Evolutionary conservation across 1,140 invertebrate genomes (phyloP), one percentile per base, ranked within the genome.

Genomic region (Drosophila truncata): DNA sequence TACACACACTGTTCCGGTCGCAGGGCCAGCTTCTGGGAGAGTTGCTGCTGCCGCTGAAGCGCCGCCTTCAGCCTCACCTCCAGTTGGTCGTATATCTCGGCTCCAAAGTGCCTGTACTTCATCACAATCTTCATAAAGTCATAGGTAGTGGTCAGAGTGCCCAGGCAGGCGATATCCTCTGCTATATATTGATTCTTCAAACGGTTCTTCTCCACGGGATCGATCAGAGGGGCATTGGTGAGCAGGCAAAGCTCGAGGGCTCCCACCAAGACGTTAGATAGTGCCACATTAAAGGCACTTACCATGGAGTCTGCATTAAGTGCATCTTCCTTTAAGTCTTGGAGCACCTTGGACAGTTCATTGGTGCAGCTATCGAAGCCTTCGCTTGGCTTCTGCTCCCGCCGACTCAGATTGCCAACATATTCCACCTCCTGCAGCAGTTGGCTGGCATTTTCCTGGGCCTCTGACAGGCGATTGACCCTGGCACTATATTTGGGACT

Each of bases 191-290:
- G 87, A 7, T 95, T 93, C 91, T 96, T 96, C 0, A 97, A 86
- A 2, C 94, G 93, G 41, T 95, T 94, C 87, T 97, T 97, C 49
- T 96, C 94, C 0, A 96, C 95, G 2, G 96, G 96, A 93, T 98
- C 97, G 18, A 97, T 95, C 2, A 94, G 82, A 0, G 94, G 92
- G 1, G 95, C 77, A 78, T 94, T 93, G 0, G 93, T 94, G n/a
- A 94, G 71, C 23, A 94, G 64, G 18, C 92, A 93, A 6, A 94
- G 62, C 78, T 94, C 90, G 3, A 93, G 67, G 6, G 91, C 92
- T 33, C 91, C 92, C 52, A 91, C 69, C 1, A 93, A 29, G 14
- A 74, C 71, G 35, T 85, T 72, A 0, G 79, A 66, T 11, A 92
- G 29, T 0, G 85, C 65, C 0, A 76, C 57, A 57, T 79, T 44